Base-by-base conservation (phyloP, 2,888 invertebrate species). In the Diarsia brunnea region DNA sequence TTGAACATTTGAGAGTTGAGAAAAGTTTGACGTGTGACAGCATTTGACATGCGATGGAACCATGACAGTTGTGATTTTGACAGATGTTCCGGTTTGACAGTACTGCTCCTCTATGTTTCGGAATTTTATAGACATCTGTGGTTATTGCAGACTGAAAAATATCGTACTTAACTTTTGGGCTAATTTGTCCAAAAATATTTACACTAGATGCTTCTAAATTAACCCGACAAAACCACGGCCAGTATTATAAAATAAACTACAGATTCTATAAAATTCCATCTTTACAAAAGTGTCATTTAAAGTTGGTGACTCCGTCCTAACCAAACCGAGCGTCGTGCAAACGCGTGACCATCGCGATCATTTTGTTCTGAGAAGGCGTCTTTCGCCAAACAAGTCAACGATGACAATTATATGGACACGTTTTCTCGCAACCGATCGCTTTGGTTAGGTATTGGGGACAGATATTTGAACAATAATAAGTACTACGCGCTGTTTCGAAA, bases 1-100 rank as follows among this genome's bases (percentile, higher is more conserved):
- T 89, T 90, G 80, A 87, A 82, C 69, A 82, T 86, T 84, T 84
- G 77, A 81, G 82, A 73, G 71, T 47, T 76, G 78, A 73, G 49
- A 64, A 78, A 81, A 73, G 78, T 79, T 84, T 84, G 84, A 84
- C 73, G 71, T 75, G 81, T 83, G 87, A 81, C 65, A 73, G 76
- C 64, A 83, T 84, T 80, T 84, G 81, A 82, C 72, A 77, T 75
- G 51, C 71, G 74, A 81, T 77, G 77, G 76, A 88, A 77, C 84
- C 84, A 86, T 86, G 85, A 88, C 86, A 85, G 82, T 76, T 84
- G 82, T 75, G 80, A 79, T 69, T 65, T 64, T 80, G 70, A 81
- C 71, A 66, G 73, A 79, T 71, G 69, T 84, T 77, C 68, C 69
- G 75, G 72, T 81, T 81, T 70, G 74, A 74, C 55, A 71, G 67